Percentiles rank a stretch among this genome's conserved stretches.
Evolutionary conservation across 2,888 invertebrate genomes (phyloP).

Genomic region (Torymus auratus): DNA sequence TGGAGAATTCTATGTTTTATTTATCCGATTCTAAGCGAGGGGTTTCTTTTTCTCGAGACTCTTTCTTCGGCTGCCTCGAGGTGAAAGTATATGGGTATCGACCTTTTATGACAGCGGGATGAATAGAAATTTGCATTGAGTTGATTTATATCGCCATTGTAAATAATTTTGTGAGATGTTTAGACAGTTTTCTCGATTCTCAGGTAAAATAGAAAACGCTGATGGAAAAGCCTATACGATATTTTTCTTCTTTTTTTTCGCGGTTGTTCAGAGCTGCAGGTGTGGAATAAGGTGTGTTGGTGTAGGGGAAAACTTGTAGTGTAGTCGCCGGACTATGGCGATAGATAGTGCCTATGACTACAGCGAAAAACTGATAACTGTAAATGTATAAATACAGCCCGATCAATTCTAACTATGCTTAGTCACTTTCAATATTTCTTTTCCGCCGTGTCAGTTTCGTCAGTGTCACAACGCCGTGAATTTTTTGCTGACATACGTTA

Average conservation of each 20-base stretch:
- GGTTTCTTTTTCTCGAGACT: slow-evolving; percentile 6
- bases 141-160: slow-evolving; percentile 27
- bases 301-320: too few relatives aligned
- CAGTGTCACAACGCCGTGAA: not conserved
- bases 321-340: slow-evolving; percentile 8
- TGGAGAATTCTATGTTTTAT: slow-evolving; percentile 40
- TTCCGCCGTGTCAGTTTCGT: slow-evolving; percentile 5
- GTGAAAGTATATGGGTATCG: slow-evolving; percentile 28
- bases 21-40: not conserved
- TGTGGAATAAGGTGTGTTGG: not conserved
- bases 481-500: not conserved
- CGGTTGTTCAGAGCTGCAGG: not conserved
- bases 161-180: too few relatives aligned
- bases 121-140: slow-evolving; percentile 35
- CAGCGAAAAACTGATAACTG: slow-evolving; percentile 57
- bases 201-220: too few relatives aligned
- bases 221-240: too few relatives aligned
- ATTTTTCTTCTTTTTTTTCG: too few relatives aligned
- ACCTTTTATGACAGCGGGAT: slow-evolving; percentile 36
- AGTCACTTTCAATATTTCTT: slow-evolving; percentile 34
- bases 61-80: not conserved
- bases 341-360: slow-evolving; percentile 71
- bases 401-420: slow-evolving; percentile 35
- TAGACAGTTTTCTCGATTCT: not conserved
- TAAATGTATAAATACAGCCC: slow-evolving; percentile 66